These are phyloP conservation scores for Tricholaema leucomelas DNA, from an alignment of 2,113 vertebrate genomes.

Conservation along the genomic window DNA sequence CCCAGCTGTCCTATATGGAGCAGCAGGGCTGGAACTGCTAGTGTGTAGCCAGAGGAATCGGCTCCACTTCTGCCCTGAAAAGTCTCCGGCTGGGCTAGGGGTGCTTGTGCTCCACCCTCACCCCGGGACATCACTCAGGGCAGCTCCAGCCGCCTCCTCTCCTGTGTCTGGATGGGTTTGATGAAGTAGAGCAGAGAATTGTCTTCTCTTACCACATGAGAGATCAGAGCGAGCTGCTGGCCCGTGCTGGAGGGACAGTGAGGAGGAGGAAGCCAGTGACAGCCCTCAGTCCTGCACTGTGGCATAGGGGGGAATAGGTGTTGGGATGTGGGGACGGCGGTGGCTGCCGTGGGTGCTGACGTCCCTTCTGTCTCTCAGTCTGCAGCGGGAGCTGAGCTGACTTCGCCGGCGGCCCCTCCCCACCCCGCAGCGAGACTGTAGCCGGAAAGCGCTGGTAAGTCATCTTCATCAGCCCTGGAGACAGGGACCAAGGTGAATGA, in stretches of 20 bases:
- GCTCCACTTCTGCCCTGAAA: not conserved
- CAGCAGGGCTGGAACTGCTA: not conserved
- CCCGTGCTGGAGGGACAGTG: not conserved
- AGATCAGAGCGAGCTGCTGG: slow-evolving; percentile 10
- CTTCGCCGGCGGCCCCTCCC: not conserved
- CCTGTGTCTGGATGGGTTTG: not conserved
- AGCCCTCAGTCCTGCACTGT: not conserved
- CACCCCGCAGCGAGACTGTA: not conserved
- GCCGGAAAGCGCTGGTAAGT: not conserved
- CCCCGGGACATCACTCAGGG: not conserved
- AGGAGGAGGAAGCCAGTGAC: not conserved
- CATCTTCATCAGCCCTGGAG: rapidly evolving
- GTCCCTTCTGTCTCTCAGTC: not conserved
- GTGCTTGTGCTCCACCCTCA: not conserved
- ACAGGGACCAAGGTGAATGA: not conserved
- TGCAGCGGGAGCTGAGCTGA: slow-evolving; percentile 3
- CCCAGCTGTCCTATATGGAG: not conserved
- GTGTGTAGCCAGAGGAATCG: not conserved
- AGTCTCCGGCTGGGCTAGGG: not conserved
- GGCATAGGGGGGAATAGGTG: rapidly evolving
- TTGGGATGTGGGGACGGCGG: not conserved
- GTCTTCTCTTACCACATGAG: slow-evolving; percentile 51
- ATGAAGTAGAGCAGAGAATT: slow-evolving; percentile 63
- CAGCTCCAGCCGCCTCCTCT: not conserved
- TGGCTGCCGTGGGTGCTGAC: not conserved